Evolutionary conservation across 2,113 vertebrate species (phyloP).

Genomic region (Ictalurus furcatus): DNA sequence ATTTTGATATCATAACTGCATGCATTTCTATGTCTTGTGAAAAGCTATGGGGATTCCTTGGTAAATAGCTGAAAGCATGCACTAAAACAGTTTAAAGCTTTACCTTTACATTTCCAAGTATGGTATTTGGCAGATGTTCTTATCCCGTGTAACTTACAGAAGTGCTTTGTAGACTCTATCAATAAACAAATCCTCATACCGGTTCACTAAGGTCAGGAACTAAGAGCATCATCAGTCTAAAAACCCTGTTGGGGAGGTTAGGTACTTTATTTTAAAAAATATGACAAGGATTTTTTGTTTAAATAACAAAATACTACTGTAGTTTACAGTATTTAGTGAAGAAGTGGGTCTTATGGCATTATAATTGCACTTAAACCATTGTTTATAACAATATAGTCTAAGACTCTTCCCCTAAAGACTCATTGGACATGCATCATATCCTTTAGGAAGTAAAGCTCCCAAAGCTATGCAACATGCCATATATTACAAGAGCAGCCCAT

Average conservation of each 20-base stretch:
- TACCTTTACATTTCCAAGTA: background rate
- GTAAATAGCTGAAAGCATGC: background rate
- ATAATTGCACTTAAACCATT: background rate
- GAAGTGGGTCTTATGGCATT: background rate
- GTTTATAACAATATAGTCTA: background rate
- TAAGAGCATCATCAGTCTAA: background rate
- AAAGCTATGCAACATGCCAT: background rate
- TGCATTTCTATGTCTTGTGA: no score
- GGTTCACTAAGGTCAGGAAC: background rate
- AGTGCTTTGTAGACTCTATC: background rate
- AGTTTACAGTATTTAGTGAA: background rate
- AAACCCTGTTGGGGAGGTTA: background rate
- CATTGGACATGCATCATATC: background rate
- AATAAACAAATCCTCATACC: background rate
- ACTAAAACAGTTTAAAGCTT: background rate
- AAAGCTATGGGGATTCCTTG: no score
- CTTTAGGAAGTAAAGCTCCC: background rate
- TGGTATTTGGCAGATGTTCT: background rate
- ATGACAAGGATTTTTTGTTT: background rate
- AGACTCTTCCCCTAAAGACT: background rate
- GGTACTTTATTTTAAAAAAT: background rate
- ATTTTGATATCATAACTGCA: no score
- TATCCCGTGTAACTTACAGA: background rate
- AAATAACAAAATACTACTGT: background rate
- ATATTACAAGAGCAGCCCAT: background rate